Base-by-base conservation (phyloP, 2,888 invertebrate species). In the Hirtodrosophila trivittata region DNA sequence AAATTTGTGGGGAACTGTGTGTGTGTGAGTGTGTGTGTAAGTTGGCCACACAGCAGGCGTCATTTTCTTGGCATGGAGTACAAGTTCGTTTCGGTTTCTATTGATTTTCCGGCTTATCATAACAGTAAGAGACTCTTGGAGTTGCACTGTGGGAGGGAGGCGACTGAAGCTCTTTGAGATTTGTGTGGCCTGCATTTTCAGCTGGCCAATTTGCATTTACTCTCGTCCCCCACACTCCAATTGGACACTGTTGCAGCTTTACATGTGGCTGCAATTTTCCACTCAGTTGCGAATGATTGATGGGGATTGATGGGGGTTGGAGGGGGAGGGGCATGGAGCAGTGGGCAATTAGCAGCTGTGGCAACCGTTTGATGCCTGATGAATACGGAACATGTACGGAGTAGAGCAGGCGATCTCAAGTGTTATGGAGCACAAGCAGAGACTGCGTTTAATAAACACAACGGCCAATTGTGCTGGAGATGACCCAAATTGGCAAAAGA, bases 371-470 rank as follows among this genome's bases (percentile, higher is more conserved):
- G 60, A 63, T 64, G 78, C 70, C 54, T 66, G 56, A 66, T 57
- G 62, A 56, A 54, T 50, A 71, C 2, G 18, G 5, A 30, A 30
- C 30, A 30, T 9, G 1, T 57, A 64, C 5, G 5, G 18, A 77
- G 75, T 81, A 60, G 62, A 56, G 73, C 82, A 59, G 68, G 16
- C 45, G 66, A 62, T 64, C 46, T 70, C 57, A 42, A 67, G 63
- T 66, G 66, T 12, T 28, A 14, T 18, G 33, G 18, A 9, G 12
- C 3, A 13, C 28, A 32, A 57, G 33, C 42, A 28, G 41, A 42
- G 39, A 45, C 65, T 73, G 70, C 49, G 39, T 78, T 71, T 58
- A 78, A 80, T 78, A 77, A 80, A 63, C 16, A 60, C 72, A 75
- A 28, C 43, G 14, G 18, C 56, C 67, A 80, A 78, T 76, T 78